Evolutionary conservation across 2,797 vertebrate genomes (phyloP), one percentile per base, ranked within the genome.

Genomic region (Tiaroga cobitis): DNA sequence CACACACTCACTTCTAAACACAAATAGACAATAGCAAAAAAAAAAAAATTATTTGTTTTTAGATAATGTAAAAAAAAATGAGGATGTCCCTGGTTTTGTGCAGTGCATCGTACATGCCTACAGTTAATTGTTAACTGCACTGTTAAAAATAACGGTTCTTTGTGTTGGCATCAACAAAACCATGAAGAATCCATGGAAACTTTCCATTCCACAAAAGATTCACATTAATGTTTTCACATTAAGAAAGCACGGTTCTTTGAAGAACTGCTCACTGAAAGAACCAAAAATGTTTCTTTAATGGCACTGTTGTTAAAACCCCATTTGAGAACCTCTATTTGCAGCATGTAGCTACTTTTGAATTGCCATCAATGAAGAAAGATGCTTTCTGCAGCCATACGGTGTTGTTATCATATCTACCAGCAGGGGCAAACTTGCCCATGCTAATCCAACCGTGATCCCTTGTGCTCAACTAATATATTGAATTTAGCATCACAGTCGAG

Each of bases 391-490:
- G 34, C 10, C 26, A 29, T 46, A 65, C 21, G 10, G 9, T 65
- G 59, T 65, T 46, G 16, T 78, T 61, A 13, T 26, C 18, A 3
- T 26, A 46, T 69, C 3, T 68, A 37, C 43, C 46, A 81, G 65
- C 65, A 54, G 65, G 46, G 65, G 24, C 34, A 26, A 51, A 39
- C 46, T 26, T 26, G 10, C 5, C 26, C 77, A 32, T 18, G 46
- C 46, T 70, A 29, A 54, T 56, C 32, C 39, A 70, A 54, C 34
- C 49, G 15, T 18, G 26, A 68, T 29, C 41, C 61, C 41, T 49
- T 54, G 46, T 32, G 68, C 32, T 13, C 63, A 85, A 61, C 80
- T 65, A 69, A 80, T 72, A 46, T 26, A 68, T 19, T 69, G 19
- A 43, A 76, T 39, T 21, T 85, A 46, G 41, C 37, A 29, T 39